Evolutionary conservation across 2,888 invertebrate genomes (phyloP), one percentile per base, ranked within the genome.

Genomic region (Watsonalla binaria): DNA sequence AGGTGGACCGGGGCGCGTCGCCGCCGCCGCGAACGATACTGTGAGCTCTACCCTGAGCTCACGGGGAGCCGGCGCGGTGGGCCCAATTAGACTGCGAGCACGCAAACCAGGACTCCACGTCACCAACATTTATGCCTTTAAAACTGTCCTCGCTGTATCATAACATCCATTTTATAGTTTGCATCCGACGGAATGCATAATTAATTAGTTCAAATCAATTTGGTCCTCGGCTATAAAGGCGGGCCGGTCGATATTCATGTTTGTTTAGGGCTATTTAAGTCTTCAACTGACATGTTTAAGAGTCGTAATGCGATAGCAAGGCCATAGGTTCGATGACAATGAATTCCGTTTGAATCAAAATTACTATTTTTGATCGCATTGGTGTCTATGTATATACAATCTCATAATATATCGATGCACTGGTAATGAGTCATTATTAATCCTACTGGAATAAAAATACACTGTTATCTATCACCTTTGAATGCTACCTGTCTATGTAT

Each of bases 31-130:
- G 49, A 49, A 39, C 24, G 47, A 8, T 33, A 42, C 47, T 33
- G 52, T 49, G 39, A n/a, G 9, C n/a, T n/a, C 34, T n/a, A 34
- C 47, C 5, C 33, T 9, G 24, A 7, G 11, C 37, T 11, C 8
- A 13, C 15, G n/a, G 14, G 34, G 37, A 24, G 53, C 51, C 37
- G 42, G 59, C 58, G 61, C 55, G 58, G 58, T 52, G 55, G 55
- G 53, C 56, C 54, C 70, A 71, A 68, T 69, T 70, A 70, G 69
- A 58, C 61, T 60, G 61, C 15, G 15, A 49, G 37, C 49, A 49
- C 49, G 49, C 49, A 37, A 49, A 37, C 48, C 47, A 34, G 48
- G 48, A 48, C 34, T 7, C 49, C 37, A 53, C 49, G 46, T 46
- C 49, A 49, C 53, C 15, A 39, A 45, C n/a, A 47, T 45, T 49